These are phyloP conservation scores for Mungos mungo DNA, from an alignment of 2,113 vertebrate genomes.

Conservation along the genomic window DNA sequence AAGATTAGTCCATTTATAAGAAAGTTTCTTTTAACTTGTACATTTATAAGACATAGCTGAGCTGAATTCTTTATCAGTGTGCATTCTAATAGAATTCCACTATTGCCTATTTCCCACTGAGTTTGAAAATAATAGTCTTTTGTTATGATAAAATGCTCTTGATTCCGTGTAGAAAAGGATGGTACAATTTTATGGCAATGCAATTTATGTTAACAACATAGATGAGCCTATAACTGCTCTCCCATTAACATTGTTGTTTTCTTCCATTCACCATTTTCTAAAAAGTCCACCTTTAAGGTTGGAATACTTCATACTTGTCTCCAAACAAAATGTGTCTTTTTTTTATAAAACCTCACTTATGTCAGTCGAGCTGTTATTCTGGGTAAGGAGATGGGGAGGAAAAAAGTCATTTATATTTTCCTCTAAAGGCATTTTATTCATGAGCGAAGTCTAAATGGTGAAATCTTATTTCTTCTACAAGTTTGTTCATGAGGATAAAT, in stretches of 20 bases:
- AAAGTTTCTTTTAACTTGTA: slow-evolving; percentile 64
- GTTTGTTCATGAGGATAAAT: slow-evolving; percentile 67
- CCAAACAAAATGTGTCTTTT: slow-evolving; percentile 73
- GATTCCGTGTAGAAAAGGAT: slow-evolving; percentile 52
- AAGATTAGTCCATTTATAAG: slow-evolving; percentile 36
- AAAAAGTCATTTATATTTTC: slow-evolving; percentile 64
- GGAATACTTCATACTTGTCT: slow-evolving; percentile 70
- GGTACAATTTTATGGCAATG: slow-evolving; percentile 31
- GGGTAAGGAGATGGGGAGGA: slow-evolving; percentile 49
- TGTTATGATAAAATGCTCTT: slow-evolving; percentile 75
- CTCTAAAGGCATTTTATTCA: slow-evolving; percentile 73
- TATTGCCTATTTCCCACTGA: slow-evolving; percentile 51
- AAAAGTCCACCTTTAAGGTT: slow-evolving; percentile 61
- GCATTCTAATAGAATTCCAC: slow-evolving; percentile 57
- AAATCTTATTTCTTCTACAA: slow-evolving; percentile 63
- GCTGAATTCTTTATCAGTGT: slow-evolving; percentile 52
- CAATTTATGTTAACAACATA: slow-evolving; percentile 67
- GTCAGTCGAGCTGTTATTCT: slow-evolving; percentile 67
- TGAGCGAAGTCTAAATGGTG: slow-evolving; percentile 64
- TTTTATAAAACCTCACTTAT: slow-evolving; percentile 64
- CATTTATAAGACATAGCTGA: slow-evolving; percentile 31
- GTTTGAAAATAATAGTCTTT: slow-evolving; percentile 68
- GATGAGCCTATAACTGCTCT: slow-evolving; percentile 53
- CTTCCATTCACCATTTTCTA: slow-evolving; percentile 46
- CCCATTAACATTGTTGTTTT: slow-evolving; percentile 69